Conservation (phyloP, 2,797 vertebrate genomes). For the Pachyuromys duprasi region DNA sequence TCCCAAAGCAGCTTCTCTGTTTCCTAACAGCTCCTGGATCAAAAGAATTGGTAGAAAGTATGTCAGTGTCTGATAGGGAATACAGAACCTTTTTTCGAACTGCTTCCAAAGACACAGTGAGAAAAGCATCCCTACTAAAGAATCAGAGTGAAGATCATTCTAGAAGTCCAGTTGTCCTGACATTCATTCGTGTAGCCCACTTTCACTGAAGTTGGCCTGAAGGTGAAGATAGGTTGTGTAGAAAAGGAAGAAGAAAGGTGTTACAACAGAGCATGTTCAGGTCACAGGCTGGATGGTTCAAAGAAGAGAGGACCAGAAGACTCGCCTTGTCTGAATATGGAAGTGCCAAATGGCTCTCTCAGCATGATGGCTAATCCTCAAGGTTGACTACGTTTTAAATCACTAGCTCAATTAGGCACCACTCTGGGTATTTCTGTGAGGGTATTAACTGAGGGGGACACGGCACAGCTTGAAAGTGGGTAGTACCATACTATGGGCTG, state of each 20-base stretch:
- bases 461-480: not conserved
- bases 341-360: not conserved
- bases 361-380: not conserved
- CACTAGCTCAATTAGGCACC: not conserved
- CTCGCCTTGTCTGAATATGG: not conserved
- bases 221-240: not conserved
- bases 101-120: not conserved
- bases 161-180: not conserved
- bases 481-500: not conserved
- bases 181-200: not conserved
- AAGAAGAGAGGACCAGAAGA: not conserved
- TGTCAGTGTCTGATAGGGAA: not conserved
- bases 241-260: not conserved
- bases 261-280: rapidly evolving
- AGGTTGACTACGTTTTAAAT: not conserved
- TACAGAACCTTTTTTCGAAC: not conserved
- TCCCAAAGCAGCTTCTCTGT: not conserved
- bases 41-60: not conserved
- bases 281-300: not conserved
- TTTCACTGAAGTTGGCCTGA: not conserved
- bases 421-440: not conserved
- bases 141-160: not conserved
- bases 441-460: not conserved
- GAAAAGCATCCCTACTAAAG: not conserved
- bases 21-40: not conserved